Conservation (phyloP, 2,888 invertebrate species). For the Ophraella communa region DNA sequence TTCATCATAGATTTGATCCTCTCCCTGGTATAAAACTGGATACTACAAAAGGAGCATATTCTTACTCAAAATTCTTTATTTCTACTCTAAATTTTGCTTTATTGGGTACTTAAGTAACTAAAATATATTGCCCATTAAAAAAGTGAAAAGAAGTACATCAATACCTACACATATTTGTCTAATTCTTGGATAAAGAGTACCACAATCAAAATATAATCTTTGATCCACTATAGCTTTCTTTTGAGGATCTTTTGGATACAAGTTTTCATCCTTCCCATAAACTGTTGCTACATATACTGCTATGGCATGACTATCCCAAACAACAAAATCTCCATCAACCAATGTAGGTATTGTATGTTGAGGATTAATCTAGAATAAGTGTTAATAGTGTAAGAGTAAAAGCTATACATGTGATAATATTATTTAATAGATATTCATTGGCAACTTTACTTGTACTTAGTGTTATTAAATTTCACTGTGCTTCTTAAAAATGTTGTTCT, state of each 20-base stretch:
- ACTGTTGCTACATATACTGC: conserved; percentile 68
- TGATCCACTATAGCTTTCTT: conserved; percentile 68
- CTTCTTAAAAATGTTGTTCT: too few species aligned
- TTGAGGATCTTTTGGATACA: conserved; percentile 68
- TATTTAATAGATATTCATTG: too few species aligned
- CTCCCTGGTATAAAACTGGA: conserved; percentile 67
- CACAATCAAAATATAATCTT: conserved; percentile 69
- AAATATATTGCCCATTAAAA: too few species aligned
- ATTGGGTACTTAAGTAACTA: too few species aligned
- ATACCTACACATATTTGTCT: conserved; percentile 67
- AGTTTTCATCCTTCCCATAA: conserved; percentile 66
- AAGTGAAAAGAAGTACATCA: not conserved
- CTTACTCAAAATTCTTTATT: too few species aligned
- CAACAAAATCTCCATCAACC: conserved; percentile 69
- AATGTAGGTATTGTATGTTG: conserved; percentile 74
- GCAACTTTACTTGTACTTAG: too few species aligned
- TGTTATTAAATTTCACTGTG: too few species aligned
- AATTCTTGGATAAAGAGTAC: conserved; percentile 68
- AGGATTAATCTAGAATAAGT: conserved; percentile 68
- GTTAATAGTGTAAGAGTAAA: too few species aligned
- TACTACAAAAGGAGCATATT: conserved; percentile 58
- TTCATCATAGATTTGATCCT: conserved; percentile 63
- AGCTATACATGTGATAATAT: too few species aligned
- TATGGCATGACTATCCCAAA: conserved; percentile 75
- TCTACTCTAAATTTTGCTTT: too few species aligned